Percentiles rank a stretch among this genome's conserved stretches.
phyloP scores from a whole-genome alignment of 2,113 vertebrate species.

The Leucopsar rothschildi region DNA sequence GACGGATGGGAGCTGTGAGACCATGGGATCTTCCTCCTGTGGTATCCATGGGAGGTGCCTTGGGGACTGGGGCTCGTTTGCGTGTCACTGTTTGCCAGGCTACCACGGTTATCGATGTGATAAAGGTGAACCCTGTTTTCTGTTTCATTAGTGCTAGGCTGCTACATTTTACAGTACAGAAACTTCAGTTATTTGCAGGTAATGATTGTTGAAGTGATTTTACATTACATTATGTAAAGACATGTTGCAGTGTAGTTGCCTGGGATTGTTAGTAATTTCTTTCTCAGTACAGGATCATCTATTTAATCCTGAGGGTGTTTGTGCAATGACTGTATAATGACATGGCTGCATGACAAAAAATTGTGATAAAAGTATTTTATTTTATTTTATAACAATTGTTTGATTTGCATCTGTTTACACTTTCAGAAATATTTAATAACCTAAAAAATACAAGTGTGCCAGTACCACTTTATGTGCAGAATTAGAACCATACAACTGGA shows the following conservation, averaged over 20 bases:
- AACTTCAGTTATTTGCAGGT: background rate
- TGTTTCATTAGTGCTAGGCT: background rate
- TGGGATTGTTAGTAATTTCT: background rate
- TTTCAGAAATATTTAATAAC: background rate
- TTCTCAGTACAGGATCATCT: background rate
- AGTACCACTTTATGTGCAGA: background rate
- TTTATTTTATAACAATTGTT: background rate
- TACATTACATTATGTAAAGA: background rate
- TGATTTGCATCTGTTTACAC: background rate
- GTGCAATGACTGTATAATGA: background rate
- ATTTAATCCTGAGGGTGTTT: background rate
- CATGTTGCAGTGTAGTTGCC: background rate
- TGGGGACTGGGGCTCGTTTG: constrained; percentile 83
- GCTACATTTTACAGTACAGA: background rate
- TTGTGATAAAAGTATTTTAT: background rate
- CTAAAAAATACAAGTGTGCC: background rate
- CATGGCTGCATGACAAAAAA: background rate
- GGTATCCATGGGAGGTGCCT: constrained; percentile 79
- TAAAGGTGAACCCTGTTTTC: constrained; percentile 71
- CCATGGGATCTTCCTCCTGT: constrained; percentile 80
- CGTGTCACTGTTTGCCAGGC: constrained; percentile 83
- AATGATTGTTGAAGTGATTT: background rate
- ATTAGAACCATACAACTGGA: background rate
- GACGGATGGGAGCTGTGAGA: constrained; percentile 83
- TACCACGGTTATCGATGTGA: constrained; percentile 83